Evolutionary conservation across 37 sponge, comb jelly and placozoan species (phyloP), one percentile per base, ranked within the genome.

Genomic region (Cliona cf. orientalis): DNA sequence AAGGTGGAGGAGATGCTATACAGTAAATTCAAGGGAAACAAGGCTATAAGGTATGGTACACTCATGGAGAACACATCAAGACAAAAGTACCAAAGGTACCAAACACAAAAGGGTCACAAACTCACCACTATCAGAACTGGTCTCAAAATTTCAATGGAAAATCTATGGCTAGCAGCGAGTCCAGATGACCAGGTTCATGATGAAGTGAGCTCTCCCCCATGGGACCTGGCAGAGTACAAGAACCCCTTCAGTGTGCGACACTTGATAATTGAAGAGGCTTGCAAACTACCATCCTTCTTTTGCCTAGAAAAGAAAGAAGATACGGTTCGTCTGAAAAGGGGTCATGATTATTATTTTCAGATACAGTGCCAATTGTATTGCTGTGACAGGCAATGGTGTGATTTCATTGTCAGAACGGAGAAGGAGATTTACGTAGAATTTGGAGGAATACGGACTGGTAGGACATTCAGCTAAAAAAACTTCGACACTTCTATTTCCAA

Each of bases 291-390:
- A 25, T 73, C 34, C 65, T 77, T 77, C 65, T 77, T 42, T 45
- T 32, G 60, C 22, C 5, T 56, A 31, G 2, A 35, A 22, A 2
- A 35, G 2, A 3, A 6, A 49, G 22, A 12, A 49, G 58, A 26
- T 56, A 39, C 45, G 2, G 5, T 21, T n/a, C 45, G 29, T 66
- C 68, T 79, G 38, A 79, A 79, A 66, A 6, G 1, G 56, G 6
- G 56, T 26, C 69, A 79, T 36, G 56, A 79, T 66, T 79, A 79
- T 22, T 66, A 79, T 35, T 79, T 49, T 28, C 80, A 79, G 36
- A 46, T 79, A 32, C 80, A 79, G 55, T 79, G 80, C 38, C 55
- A 46, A 28, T 26, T 79, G 68, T 79, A 66, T 43, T 79, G 80
- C 33, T 23, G 55, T 1, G 35, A 79, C 34, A 42, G 46, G 46